Percentiles rank a stretch among this genome's conserved stretches.
These are phyloP conservation scores for Ploceus nigricollis DNA, from an alignment of 2,113 vertebrate genomes.

Conservation along the genomic window DNA sequence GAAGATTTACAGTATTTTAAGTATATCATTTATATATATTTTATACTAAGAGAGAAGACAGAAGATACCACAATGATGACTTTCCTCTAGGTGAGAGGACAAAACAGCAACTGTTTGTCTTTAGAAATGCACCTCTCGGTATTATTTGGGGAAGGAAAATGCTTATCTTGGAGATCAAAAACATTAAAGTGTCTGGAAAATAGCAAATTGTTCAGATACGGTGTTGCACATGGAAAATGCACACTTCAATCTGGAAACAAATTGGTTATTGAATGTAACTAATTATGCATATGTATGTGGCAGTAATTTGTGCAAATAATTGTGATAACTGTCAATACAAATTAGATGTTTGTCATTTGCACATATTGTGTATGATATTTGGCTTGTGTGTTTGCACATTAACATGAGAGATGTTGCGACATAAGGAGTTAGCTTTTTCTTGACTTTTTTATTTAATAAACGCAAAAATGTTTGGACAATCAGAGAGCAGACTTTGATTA, in stretches of 20 bases:
- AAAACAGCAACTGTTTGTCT: background rate
- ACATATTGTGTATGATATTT: background rate
- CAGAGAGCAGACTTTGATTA: background rate
- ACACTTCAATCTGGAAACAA: background rate
- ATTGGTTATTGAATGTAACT: background rate
- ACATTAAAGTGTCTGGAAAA: background rate
- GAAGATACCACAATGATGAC: background rate
- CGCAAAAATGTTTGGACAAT: background rate
- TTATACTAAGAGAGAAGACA: background rate
- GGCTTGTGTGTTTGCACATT: background rate
- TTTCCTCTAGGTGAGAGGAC: background rate
- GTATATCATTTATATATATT: background rate
- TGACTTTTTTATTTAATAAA: background rate
- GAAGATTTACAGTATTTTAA: background rate
- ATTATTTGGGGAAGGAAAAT: background rate
- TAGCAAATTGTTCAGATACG: background rate
- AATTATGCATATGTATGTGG: background rate
- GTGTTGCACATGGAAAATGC: background rate
- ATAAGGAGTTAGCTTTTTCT: background rate
- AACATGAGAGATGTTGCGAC: background rate
- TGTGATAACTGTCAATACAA: background rate
- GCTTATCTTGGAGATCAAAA: background rate
- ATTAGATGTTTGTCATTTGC: background rate
- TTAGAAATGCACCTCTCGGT: background rate
- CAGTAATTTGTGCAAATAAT: slow-evolving; percentile 13